Evolutionary conservation across 2,113 vertebrate species (phyloP), one percentile per base, ranked within the genome.

Genomic region (Pedionomus torquatus): DNA sequence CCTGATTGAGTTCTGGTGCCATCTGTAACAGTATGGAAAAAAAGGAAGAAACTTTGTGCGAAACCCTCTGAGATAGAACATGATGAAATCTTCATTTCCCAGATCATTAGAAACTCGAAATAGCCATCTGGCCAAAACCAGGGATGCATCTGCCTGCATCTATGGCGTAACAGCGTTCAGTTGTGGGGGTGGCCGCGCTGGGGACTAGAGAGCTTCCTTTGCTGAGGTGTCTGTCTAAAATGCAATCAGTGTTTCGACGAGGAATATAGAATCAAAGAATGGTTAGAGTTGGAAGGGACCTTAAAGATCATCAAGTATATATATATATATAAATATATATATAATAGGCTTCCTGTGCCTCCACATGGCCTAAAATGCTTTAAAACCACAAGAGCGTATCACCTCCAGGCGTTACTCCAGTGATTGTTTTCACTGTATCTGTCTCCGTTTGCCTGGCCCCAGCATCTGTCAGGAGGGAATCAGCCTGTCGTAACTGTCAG

Each of bases 51-150:
- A 88, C 83, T 80, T 92, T 86, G 51, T 92, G 35, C 79, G 93
- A 88, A 92, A 66, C 57, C 85, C 55, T 93, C 80, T 48, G 93
- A 94, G 86, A 66, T 16, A 51, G 52, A 88, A 43, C 54, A 35
- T 93, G 46, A 87, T 48, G 76, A 93, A 89, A 55, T 60, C 55
- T 88, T 90, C 48, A 60, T 97, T 96, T 97, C 93, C 79, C 72
- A 89, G 64, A 93, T 93, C 85, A 90, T 90, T 93, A 88, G 93
- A 80, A 94, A 86, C 88, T 94, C 58, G 21, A 66, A 89, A 74
- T 86, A 83, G 92, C 93, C 93, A 90, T 90, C 90, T 95, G 96
- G 90, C 79, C 87, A n/a, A 89, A 89, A 81, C 43, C 71, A 92
- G 79, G 77, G 76, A 44, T 39, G 64, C 68, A 3, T 71, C 51